phyloP scores from a whole-genome alignment of 2,113 vertebrate genomes.

The Caretta caretta region DNA sequence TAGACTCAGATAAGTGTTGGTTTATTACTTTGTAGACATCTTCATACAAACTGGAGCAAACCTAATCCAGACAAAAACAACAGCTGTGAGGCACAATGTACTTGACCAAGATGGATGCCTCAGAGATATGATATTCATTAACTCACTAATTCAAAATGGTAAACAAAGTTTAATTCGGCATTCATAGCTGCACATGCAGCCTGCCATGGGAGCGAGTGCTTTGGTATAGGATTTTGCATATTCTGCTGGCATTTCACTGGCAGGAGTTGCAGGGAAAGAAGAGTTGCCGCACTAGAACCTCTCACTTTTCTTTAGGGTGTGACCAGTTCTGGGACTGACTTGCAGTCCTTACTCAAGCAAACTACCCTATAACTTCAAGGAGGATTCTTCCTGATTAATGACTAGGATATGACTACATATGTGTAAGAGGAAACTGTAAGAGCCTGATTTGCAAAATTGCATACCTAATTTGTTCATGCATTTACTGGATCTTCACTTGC shows the following conservation, averaged over 20 bases:
- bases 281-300: background rate
- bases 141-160: constrained; percentile 63
- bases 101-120: constrained; percentile 75
- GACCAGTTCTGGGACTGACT: rapidly evolving
- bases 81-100: constrained; percentile 66
- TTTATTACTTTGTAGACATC: constrained; percentile 57
- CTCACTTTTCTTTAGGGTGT: background rate
- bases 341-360: background rate
- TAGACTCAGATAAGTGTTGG: constrained; percentile 41
- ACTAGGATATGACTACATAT: background rate
- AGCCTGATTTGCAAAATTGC: background rate
- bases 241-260: background rate
- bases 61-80: constrained; percentile 54
- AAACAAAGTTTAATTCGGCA: constrained; percentile 65
- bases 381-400: background rate
- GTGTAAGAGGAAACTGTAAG: background rate
- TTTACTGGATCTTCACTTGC: rapidly evolving
- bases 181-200: rapidly evolving
- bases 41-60: constrained; percentile 64
- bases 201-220: background rate
- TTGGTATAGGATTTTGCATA: rapidly evolving
- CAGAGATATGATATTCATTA: constrained; percentile 69
- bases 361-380: background rate
- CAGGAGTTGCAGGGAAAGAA: background rate
- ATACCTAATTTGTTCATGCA: background rate